Evolutionary conservation across 2,113 vertebrate genomes (phyloP).

Genomic region (Heptranchias perlo): DNA sequence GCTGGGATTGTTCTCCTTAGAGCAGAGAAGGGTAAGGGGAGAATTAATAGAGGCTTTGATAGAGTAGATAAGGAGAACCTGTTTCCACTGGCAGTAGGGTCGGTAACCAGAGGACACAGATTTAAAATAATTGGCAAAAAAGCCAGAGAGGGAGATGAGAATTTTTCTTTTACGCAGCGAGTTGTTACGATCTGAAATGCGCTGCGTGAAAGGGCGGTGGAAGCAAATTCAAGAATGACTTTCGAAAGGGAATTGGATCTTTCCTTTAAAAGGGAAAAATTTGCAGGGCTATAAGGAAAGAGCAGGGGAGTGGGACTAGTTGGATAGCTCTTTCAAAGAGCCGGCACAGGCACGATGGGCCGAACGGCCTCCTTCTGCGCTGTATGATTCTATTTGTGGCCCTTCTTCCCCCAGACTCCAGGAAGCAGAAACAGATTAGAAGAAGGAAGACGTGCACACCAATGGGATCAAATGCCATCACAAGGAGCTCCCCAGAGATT

Average conservation of each 20-base stretch:
- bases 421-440: conserved; percentile 27
- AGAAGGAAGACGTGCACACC: neutral
- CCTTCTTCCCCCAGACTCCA: neutral
- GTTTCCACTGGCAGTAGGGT: too few relatives aligned
- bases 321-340: neutral
- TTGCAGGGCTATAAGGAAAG: neutral
- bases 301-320: neutral
- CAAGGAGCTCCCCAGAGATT: neutral
- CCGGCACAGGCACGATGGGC: neutral
- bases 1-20: too few relatives aligned
- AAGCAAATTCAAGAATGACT: too few relatives aligned
- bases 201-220: too few relatives aligned
- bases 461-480: neutral
- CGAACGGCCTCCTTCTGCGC: neutral
- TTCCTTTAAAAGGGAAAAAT: neutral
- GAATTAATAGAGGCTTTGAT: too few relatives aligned
- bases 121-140: too few relatives aligned
- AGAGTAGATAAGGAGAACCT: too few relatives aligned
- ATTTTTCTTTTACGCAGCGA: too few relatives aligned
- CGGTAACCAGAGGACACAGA: too few relatives aligned
- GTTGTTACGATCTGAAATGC: too few relatives aligned
- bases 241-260: neutral
- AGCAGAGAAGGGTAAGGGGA: too few relatives aligned
- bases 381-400: neutral
- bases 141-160: too few relatives aligned